These are phyloP conservation scores for Neosilurus hyrtlii DNA, from an alignment of 2,797 vertebrate species.

Conservation along the genomic window DNA sequence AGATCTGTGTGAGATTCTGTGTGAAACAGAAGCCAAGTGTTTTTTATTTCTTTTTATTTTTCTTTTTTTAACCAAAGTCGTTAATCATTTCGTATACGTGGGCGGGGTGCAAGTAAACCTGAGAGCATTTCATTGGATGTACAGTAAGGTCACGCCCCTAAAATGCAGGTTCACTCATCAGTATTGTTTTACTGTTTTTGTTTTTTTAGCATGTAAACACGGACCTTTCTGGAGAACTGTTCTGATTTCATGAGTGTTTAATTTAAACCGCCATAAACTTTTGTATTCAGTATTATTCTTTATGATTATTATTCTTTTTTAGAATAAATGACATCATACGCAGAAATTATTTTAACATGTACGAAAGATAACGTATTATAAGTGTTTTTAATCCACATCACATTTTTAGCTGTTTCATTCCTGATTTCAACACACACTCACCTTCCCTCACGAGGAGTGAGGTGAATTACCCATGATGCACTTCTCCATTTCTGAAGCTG, in stretches of 20 bases:
- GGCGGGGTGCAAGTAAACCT: background rate
- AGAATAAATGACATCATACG: background rate
- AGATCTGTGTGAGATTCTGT: background rate
- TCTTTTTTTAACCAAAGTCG: background rate
- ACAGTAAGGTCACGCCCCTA: background rate
- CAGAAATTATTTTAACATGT: background rate
- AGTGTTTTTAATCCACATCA: background rate
- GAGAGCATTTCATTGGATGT: background rate
- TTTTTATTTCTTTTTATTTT: background rate
- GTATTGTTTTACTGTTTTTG: background rate
- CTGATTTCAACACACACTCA: background rate
- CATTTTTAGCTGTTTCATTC: background rate
- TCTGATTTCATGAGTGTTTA: background rate
- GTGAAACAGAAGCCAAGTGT: background rate
- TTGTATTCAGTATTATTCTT: slow-evolving; percentile 7
- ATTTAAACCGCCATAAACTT: background rate
- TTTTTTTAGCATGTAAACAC: background rate
- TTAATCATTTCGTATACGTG: background rate
- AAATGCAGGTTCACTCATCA: background rate
- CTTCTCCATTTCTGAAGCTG: slow-evolving; percentile 5
- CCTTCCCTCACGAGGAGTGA: background rate
- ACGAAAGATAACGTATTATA: background rate
- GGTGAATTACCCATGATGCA: background rate
- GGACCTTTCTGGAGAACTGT: background rate
- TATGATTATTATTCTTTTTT: background rate